Evolutionary conservation across 1,140 invertebrate genomes (phyloP).

Genomic region (Tetramorium alpestre): DNA sequence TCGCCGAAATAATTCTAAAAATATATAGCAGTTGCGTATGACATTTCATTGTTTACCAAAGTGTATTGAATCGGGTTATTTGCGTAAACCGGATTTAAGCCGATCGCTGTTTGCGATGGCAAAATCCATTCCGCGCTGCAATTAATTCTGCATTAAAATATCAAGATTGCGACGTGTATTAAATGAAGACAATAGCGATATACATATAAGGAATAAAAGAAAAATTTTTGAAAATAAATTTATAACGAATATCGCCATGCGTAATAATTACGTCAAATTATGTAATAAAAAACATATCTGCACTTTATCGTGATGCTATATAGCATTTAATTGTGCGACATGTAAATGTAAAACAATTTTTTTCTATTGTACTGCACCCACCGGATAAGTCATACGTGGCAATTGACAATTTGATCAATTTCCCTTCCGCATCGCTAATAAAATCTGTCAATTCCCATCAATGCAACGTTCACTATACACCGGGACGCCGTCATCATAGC

Average conservation of each 20-base stretch:
- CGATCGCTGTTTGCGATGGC: constrained; percentile 15
- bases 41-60: constrained; percentile 34
- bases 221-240: neutral
- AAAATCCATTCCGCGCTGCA: constrained; percentile 16
- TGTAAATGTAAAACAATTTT: neutral
- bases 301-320: neutral
- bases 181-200: neutral
- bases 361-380: neutral
- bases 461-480: neutral
- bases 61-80: constrained; percentile 12
- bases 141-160: constrained; percentile 3
- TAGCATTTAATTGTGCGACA: neutral
- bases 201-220: neutral
- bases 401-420: constrained; percentile 42
- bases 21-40: constrained; percentile 7
- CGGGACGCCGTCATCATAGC: constrained; percentile 10
- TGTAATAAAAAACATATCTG: neutral
- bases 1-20: constrained; percentile 34
- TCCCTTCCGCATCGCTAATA: constrained; percentile 24
- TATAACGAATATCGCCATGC: neutral
- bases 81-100: constrained; percentile 37
- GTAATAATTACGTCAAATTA: neutral
- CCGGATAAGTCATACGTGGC: constrained; percentile 16
- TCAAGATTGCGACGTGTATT: neutral
- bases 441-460: constrained; percentile 42